These are phyloP conservation scores for Xiphophorus couchianus DNA, from an alignment of 2,113 vertebrate species.

Conservation along the genomic window DNA sequence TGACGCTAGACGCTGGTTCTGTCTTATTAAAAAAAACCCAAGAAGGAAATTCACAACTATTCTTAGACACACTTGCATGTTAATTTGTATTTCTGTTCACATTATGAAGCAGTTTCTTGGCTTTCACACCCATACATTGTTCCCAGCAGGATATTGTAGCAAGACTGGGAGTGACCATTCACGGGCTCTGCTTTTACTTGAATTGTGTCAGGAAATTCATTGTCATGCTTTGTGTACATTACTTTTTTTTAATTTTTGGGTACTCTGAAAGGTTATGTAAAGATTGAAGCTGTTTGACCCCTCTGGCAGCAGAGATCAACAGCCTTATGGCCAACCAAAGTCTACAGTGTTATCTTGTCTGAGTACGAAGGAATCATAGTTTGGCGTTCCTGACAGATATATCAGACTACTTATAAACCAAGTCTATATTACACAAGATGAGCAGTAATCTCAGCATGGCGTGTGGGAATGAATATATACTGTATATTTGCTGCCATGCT, in stretches of 20 bases:
- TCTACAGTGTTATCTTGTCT: constrained; percentile 31
- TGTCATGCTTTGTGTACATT: constrained; percentile 11
- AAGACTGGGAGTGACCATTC: background rate
- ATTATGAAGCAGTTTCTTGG: background rate
- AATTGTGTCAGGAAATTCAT: constrained; percentile 24
- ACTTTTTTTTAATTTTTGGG: constrained; percentile 18
- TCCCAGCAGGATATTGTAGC: background rate
- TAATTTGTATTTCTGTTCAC: background rate
- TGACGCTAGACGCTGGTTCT: no score
- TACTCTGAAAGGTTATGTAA: constrained; percentile 10
- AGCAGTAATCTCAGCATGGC: background rate
- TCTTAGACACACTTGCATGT: background rate
- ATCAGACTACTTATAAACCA: constrained; percentile 30
- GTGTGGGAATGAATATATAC: constrained; percentile 8
- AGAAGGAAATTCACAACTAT: background rate
- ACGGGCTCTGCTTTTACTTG: constrained; percentile 21
- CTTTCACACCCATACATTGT: background rate
- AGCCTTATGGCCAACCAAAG: constrained; percentile 13
- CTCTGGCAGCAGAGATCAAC: constrained; percentile 39
- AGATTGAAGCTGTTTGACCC: constrained; percentile 18
- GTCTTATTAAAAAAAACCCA: no score
- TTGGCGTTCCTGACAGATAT: constrained; percentile 31
- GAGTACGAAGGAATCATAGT: constrained; percentile 18
- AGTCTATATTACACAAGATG: constrained; percentile 19
- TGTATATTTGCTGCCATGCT: background rate